Evolutionary conservation across 2,888 invertebrate genomes (phyloP).

Genomic region (Allygus modestus): DNA sequence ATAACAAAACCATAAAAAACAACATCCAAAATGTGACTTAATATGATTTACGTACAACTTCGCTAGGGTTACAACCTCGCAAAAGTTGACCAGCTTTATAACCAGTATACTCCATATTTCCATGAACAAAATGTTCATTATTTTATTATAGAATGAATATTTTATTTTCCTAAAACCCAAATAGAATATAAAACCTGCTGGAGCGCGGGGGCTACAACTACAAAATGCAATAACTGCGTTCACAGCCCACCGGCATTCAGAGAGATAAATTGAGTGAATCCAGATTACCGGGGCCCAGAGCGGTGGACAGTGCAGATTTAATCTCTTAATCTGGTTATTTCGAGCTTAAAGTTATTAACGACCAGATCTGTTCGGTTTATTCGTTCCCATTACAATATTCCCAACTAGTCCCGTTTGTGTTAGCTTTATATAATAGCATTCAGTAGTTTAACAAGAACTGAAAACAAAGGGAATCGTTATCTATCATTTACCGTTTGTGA

Average conservation of each 20-base stretch:
- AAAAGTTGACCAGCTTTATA: too few relatives aligned
- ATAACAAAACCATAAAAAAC: too few relatives aligned
- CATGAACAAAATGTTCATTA: too few relatives aligned
- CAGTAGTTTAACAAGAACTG: neutral
- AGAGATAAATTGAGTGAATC: slow-evolving; percentile 10
- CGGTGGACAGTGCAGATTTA: slow-evolving; percentile 24
- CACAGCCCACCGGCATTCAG: neutral
- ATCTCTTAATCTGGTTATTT: slow-evolving; percentile 43
- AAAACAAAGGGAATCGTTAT: too few relatives aligned
- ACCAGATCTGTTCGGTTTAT: neutral
- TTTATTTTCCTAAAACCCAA: too few relatives aligned
- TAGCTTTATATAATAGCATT: neutral
- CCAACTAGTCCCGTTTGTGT: neutral
- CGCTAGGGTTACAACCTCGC: too few relatives aligned
- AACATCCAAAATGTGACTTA: too few relatives aligned
- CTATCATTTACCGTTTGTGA: too few relatives aligned
- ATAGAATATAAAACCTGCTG: too few relatives aligned
- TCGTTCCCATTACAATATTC: neutral
- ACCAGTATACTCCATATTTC: too few relatives aligned
- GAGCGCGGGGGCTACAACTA: neutral
- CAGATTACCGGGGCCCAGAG: slow-evolving; percentile 1
- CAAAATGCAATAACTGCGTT: slow-evolving; percentile 5
- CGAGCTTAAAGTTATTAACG: slow-evolving; percentile 38
- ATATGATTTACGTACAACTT: too few relatives aligned
- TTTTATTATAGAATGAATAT: too few relatives aligned